Conservation (phyloP, 1,140 invertebrate species). For the Caenorhabditis remanei region DNA sequence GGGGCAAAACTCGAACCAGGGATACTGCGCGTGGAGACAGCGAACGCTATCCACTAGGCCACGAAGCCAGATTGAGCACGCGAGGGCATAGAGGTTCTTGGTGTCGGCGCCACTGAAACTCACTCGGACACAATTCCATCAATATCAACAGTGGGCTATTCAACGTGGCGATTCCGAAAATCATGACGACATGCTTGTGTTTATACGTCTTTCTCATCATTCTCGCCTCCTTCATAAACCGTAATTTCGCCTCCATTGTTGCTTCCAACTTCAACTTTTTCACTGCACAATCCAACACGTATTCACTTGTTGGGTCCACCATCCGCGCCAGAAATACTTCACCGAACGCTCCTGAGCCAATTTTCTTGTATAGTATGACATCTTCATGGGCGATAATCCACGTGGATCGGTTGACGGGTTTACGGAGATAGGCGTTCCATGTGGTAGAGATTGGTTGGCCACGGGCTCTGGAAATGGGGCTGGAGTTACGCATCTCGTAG, state of each 20-base stretch:
- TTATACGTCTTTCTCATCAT: slow-evolving; percentile 66
- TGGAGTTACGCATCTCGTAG: no score
- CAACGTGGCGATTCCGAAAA: slow-evolving; percentile 80
- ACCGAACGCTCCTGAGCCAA: slow-evolving; percentile 69
- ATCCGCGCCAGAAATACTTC: slow-evolving; percentile 66
- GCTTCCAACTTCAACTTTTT: slow-evolving; percentile 39
- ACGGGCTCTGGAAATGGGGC: not conserved
- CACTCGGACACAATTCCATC: slow-evolving; percentile 70
- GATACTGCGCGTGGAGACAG: no score
- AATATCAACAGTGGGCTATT: slow-evolving; percentile 69
- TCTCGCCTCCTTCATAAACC: slow-evolving; percentile 70
- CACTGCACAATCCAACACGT: slow-evolving; percentile 46
- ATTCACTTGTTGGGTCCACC: slow-evolving; percentile 2
- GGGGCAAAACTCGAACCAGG: no score
- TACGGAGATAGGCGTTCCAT: not conserved
- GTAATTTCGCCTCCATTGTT: slow-evolving; percentile 61
- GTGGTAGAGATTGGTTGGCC: not conserved
- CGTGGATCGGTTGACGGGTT: slow-evolving; percentile 60
- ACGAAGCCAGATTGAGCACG: no score
- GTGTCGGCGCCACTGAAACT: not conserved
- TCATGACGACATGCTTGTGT: slow-evolving; percentile 68
- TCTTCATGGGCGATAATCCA: slow-evolving; percentile 69
- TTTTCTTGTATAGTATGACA: slow-evolving; percentile 63
- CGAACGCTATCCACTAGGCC: no score
- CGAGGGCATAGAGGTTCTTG: no score